Evolutionary conservation across 37 sponge, comb jelly and placozoan genomes (phyloP), one percentile per base, ranked within the genome.

Genomic region (Crambe crambe): DNA sequence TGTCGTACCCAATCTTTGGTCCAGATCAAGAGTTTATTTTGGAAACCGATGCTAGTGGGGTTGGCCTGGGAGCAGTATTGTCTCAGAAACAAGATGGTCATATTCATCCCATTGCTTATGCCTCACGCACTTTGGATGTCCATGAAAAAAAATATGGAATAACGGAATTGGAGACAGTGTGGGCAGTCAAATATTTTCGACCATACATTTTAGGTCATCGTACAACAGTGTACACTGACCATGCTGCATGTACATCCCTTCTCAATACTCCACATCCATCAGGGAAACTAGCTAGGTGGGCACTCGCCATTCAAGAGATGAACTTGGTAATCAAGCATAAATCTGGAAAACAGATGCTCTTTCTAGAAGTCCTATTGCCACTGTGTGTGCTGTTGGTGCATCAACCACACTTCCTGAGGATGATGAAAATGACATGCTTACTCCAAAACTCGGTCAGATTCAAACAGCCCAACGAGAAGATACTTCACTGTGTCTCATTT

Each of bases 221-320:
- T 6, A 25, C 56, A 58, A 37, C 29, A 30, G 81, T 87, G 58
- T 70, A 56, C 69, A 87, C 87, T 30, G 87, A 87, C 36, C 87
- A 87, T 67, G 74, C 75, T 22, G 76, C 87, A 18, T 80, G 54
- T 17, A 74, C 42, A 20, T 79, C 70, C 9, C 34, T 80, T 39
- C 61, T 80, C n/a, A 54, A 63, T 37, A 36, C 56, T 12, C 22
- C 67, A 6, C 68, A 71, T 32, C 87, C 87, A 0, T 75, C 80
- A 34, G 69, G 80, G 10, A 86, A 79, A 68, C 34, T 79, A 22
- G 27, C 61, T 22, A 60, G 54, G 54, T 51, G 54, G 54, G 54
- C 54, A 18, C 54, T 51, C 15, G 15, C 63, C 5, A 70, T 85
- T 21, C 87, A 86, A 51, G 87, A 79, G 31, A 26, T 86, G 75